Evolutionary conservation across 2,113 vertebrate species (phyloP), one percentile per base, ranked within the genome.

Genomic region (Odocoileus hemionus): DNA sequence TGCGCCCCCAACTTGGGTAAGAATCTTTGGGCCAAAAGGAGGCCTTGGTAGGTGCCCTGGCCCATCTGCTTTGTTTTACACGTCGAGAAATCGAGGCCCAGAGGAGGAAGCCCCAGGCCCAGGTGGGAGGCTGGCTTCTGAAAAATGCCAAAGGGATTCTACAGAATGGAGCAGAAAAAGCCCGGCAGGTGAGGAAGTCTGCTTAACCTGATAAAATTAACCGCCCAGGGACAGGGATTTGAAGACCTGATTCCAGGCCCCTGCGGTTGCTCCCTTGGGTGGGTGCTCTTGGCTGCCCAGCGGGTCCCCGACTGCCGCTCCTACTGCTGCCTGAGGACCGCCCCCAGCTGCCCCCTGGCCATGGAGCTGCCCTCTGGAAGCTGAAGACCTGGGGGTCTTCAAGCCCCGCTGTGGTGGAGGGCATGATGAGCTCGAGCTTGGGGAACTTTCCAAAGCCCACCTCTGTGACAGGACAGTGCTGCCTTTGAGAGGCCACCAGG

Each of bases 241-340:
- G 39, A 61, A 84, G 60, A 43, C 45, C 55, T 89, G 55, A 26
- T 23, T 80, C 55, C 11, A 7, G 21, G 39, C 4, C 61, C 23
- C 50, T 52, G 23, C 3, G 36, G 6, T 74, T 4, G 14, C 78
- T 45, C 4, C 33, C 74, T 76, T 74, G 43, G 33, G 23, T 5
- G 50, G n/a, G 33, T 43, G 94, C 67, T 45, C 3, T 55, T 36
- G 57, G 70, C 16, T n/a, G 7, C 10, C 16, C 15, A 26, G 21
- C 0, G 1, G n/a, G n/a, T n/a, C 70, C 52, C 36, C 2, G 0
- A 11, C 5, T 7, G 33, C 8, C 3, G 12, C 3, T 45, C 25
- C 90, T 33, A 7, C 82, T 54, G 6, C 39, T 36, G 61, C 60
- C 43, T 45, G 6, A 16, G 11, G 52, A 36, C n/a, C 16, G 4